phyloP scores from a whole-genome alignment of 2,888 invertebrate genomes.

The Eremobia ochroleuca region DNA sequence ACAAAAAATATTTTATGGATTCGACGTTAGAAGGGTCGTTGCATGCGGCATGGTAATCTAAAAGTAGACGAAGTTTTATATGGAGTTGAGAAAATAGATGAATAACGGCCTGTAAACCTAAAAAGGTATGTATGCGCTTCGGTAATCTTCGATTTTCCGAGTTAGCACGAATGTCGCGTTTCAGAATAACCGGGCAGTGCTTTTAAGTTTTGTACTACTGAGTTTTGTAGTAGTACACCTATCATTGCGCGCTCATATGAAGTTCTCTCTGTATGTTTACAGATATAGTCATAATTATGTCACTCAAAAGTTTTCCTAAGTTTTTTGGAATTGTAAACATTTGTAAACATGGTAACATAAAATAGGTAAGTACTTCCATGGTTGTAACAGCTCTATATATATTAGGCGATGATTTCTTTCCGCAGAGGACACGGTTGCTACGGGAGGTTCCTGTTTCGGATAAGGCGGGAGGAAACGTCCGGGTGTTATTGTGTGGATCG shows the following conservation, averaged over 20 bases:
- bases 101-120: not conserved
- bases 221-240: not conserved
- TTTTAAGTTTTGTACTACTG: too few species aligned
- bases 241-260: not conserved
- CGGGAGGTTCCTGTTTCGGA: too few species aligned
- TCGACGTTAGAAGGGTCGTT: constrained; percentile 23
- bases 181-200: not conserved
- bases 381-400: not conserved
- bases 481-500: too few species aligned
- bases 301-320: not conserved
- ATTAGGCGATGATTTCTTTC: too few species aligned
- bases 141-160: not conserved
- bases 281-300: not conserved
- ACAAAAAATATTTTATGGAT: constrained; percentile 28
- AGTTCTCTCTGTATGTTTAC: not conserved
- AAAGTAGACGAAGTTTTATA: constrained; percentile 36
- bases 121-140: not conserved
- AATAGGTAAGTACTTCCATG: not conserved
- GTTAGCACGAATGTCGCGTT: not conserved
- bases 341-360: not conserved
- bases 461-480: too few species aligned
- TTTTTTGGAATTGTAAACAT: not conserved
- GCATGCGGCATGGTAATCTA: constrained; percentile 44
- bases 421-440: too few species aligned
- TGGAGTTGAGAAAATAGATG: constrained; percentile 14